Base-by-base conservation (phyloP, 2,888 invertebrate genomes). In the Chalcis sispes region DNA sequence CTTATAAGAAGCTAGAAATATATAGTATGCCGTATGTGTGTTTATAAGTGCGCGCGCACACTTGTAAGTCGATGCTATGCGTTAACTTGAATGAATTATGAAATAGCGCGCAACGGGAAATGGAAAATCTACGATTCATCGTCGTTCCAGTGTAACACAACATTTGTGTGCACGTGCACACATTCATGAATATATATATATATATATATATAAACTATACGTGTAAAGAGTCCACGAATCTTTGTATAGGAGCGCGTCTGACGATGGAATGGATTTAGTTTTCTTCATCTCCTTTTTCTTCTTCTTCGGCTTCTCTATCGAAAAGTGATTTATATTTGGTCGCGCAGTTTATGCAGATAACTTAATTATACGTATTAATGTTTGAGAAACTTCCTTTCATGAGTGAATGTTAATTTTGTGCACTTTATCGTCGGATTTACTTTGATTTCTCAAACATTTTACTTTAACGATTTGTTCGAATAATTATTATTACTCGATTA, bases 51-150 rank as follows among this genome's bases (percentile, higher is more conserved):
- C 4, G 18, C n/a, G 18, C 13, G 2, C 50, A 20, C 29, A 25
- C 42, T 36, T 7, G 10, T 36, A 10, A n/a, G 4, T 36, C 10
- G 36, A 36, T 36, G 13, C 32, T 15, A 36, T 10, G 36, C 10
- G 56, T 13, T 40, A 23, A 40, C 32, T 23, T 56, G 20, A 69
- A 67, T 61, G 73, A 42, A 74, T 74, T 69, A 64, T 58, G 64
- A 75, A 75, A 64, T 65, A n/a, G n/a, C 40, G 29, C 29, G 46
- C 56, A 70, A 64, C 75, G 70, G 70, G 70, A 74, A 74, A 74
- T 27, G 64, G 64, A 70, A 70, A 75, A 70, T 74, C 74, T 69
- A 56, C 69, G 48, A 69, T 46, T 74, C 74, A 74, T 74, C 58
- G 70, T 48, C 18, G 23, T 13, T 29, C 4, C 1, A 13, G n/a